Evolutionary conservation across 2,113 vertebrate genomes (phyloP).

Genomic region (Cheirogaleus medius): DNA sequence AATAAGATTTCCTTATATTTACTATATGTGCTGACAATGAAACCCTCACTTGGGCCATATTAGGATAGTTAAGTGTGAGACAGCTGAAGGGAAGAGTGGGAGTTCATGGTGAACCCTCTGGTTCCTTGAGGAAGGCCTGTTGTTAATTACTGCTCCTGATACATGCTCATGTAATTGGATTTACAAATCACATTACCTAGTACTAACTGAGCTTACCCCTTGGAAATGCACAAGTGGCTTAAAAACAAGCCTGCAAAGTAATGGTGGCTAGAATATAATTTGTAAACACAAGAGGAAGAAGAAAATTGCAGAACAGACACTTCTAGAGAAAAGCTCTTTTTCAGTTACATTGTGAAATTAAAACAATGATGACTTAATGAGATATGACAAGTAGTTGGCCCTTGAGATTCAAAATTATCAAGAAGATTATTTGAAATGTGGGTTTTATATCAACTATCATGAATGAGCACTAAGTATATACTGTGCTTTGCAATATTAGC

Average conservation of each 20-base stretch:
- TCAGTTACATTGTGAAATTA: neutral
- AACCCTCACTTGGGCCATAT: neutral
- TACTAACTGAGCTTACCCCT: neutral
- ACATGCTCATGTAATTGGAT: neutral
- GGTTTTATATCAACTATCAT: neutral
- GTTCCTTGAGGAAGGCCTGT: neutral
- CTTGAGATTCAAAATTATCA: neutral
- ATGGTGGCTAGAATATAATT: neutral
- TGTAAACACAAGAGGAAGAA: neutral
- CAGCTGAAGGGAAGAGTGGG: too few species aligned
- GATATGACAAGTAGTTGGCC: neutral
- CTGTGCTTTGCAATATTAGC: neutral
- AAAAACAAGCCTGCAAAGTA: neutral
- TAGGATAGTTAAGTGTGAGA: neutral
- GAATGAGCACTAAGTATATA: neutral
- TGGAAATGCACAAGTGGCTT: neutral
- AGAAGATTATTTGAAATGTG: slow-evolving; percentile 1
- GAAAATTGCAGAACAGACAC: neutral
- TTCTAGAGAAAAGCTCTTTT: neutral
- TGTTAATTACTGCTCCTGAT: neutral
- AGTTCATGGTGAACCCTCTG: neutral
- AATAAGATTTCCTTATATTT: neutral
- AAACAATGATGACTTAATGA: neutral
- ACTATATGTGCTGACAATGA: neutral
- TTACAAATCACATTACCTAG: neutral